Base-by-base conservation (phyloP, 2,888 invertebrate genomes). In the Drosophila gaucha region DNA sequence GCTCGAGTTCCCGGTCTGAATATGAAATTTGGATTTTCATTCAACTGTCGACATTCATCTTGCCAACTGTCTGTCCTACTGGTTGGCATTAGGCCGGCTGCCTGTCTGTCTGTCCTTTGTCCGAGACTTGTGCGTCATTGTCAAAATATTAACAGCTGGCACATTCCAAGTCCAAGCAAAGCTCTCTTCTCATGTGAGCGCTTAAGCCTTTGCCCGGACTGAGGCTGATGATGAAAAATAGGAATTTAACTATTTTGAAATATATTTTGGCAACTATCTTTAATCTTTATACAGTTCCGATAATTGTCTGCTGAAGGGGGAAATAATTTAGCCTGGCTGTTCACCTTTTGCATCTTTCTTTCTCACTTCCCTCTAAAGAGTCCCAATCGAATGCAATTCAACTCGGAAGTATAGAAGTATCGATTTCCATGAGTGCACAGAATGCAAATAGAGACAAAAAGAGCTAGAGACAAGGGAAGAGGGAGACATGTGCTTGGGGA, bases 71-170 rank as follows among this genome's bases (percentile, higher is more conserved):
- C 86, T 82, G 85, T 84, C 78, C 59, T 67, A 78, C 68, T 78
- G 75, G 74, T 51, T 71, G 74, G 84, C 86, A 86, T 75, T 80
- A 75, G 76, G 55, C 64, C 51, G 57, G 55, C 50, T 26, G 30
- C 36, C 67, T 24, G 33, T 9, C 33, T 30, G 20, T 22, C 38
- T 46, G 69, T 69, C 67, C 58, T 58, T 47, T 64, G 79, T 84
- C 75, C 67, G 51, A 71, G 73, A 86, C 86, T 86, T 78, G 69
- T 83, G 88, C 86, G 74, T 83, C 86, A 88, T 83, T 86, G 86
- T 83, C 88, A 79, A 83, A 83, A 83, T 86, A 88, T 83, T 86
- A 83, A 83, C 86, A 83, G 80, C 88, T 83, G 83, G 74, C 84
- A 79, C 80, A 88, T 70, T 80, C 77, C 79, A 63, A 75, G 62